phyloP scores from a whole-genome alignment of 2,797 vertebrate species.

The Lycodopsis pacificus region DNA sequence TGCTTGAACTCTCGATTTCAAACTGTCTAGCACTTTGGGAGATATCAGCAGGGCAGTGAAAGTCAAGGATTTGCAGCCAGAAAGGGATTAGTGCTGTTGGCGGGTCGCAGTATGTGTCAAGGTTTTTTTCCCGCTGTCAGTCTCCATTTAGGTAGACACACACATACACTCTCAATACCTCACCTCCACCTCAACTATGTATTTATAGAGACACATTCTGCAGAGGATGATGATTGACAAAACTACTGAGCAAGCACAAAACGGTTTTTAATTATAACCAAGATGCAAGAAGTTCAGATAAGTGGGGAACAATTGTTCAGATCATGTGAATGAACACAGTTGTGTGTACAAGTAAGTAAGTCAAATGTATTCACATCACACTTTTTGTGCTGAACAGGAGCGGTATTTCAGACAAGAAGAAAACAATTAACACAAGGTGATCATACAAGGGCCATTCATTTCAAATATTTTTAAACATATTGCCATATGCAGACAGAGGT shows the following conservation, averaged over 20 bases:
- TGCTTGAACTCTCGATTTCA: conserved; percentile 17
- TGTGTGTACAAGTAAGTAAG: background rate
- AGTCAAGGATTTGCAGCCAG: background rate
- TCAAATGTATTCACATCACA: no score
- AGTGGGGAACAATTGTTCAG: background rate
- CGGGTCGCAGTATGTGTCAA: no score
- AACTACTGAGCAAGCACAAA: background rate
- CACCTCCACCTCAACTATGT: background rate
- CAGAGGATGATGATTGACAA: background rate
- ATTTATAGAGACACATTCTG: background rate
- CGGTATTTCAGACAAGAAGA: no score
- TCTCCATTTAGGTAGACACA: background rate
- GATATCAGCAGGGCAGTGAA: conserved; percentile 1
- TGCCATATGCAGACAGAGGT: no score
- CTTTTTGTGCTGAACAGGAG: no score
- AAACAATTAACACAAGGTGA: no score
- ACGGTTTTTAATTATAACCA: background rate
- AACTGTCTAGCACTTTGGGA: background rate
- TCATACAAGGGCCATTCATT: no score
- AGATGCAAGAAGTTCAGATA: background rate
- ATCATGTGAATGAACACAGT: no score
- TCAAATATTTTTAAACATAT: no score
- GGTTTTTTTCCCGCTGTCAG: background rate
- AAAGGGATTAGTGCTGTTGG: background rate
- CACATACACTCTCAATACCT: background rate